Percentiles rank a stretch among this genome's conserved stretches.
These are phyloP conservation scores for Psilopsiagon aurifrons DNA, from an alignment of 2,113 vertebrate genomes.

Conservation along the genomic window DNA sequence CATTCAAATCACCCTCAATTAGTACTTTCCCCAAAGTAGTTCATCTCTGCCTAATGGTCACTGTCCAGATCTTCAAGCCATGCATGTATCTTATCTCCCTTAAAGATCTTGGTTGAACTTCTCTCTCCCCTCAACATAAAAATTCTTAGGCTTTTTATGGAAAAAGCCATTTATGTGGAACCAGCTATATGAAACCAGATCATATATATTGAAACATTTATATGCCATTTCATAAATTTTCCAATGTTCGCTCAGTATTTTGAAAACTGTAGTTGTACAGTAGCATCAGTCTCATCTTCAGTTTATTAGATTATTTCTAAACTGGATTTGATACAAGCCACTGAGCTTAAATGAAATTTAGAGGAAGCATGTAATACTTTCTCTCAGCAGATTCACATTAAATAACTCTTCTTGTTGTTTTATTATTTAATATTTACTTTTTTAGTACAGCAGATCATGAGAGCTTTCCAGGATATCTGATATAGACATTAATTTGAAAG, in stretches of 20 bases:
- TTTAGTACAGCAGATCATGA: background rate
- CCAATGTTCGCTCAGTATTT: background rate
- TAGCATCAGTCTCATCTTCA: background rate
- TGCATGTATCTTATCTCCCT: background rate
- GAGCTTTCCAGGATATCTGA: background rate
- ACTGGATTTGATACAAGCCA: background rate
- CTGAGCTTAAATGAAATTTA: slow-evolving; percentile 6
- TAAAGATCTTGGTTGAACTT: background rate
- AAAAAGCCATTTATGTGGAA: background rate
- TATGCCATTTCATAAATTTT: background rate
- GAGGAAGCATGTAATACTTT: slow-evolving; percentile 12
- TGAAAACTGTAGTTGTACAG: background rate
- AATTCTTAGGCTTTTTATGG: background rate
- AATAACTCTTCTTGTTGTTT: background rate
- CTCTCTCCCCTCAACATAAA: background rate
- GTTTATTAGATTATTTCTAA: slow-evolving; percentile 26
- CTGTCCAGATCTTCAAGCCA: background rate
- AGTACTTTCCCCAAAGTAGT: background rate
- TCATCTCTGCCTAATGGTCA: background rate
- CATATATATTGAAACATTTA: background rate
- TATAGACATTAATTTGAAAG: background rate
- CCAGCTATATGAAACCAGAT: background rate
- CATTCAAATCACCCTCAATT: background rate
- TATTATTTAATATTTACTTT: background rate
- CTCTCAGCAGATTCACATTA: background rate